Percentiles rank a stretch among this genome's conserved stretches.
These are phyloP conservation scores for Falco concolor DNA, from an alignment of 2,797 vertebrate genomes.

Conservation along the genomic window DNA sequence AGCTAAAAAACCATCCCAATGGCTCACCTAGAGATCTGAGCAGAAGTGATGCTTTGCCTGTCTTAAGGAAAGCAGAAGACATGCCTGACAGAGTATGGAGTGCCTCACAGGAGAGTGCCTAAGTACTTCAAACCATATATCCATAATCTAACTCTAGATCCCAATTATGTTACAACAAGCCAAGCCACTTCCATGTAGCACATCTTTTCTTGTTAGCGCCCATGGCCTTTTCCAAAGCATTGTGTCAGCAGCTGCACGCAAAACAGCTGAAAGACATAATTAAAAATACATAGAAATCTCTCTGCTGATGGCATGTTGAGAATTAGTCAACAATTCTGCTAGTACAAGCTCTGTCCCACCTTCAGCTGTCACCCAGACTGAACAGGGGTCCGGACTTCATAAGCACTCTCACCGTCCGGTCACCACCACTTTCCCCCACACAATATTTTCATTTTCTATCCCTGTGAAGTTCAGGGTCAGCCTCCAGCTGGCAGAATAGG, in stretches of 20 bases:
- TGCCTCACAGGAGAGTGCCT: not conserved
- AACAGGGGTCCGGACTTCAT: not conserved
- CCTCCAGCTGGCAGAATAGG: not conserved
- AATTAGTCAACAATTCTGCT: not conserved
- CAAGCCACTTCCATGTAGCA: not conserved
- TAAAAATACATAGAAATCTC: not conserved
- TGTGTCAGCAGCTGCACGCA: not conserved
- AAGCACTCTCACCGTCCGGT: not conserved
- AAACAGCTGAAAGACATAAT: not conserved
- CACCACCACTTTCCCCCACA: not conserved
- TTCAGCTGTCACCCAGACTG: not conserved
- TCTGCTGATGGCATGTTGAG: not conserved
- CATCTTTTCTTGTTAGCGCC: not conserved
- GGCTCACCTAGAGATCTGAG: not conserved
- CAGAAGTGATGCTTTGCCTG: not conserved
- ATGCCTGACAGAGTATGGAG: not conserved
- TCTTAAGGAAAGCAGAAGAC: not conserved
- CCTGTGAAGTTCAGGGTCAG: not conserved
- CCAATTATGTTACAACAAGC: not conserved
- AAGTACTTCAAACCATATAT: not conserved
- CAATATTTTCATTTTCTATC: not conserved
- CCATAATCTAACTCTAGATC: not conserved
- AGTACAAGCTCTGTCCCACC: not conserved
- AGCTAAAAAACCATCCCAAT: not conserved
- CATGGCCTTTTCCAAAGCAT: not conserved